Base-by-base conservation (phyloP, 1,140 invertebrate species). In the Polyergus mexicanus region DNA sequence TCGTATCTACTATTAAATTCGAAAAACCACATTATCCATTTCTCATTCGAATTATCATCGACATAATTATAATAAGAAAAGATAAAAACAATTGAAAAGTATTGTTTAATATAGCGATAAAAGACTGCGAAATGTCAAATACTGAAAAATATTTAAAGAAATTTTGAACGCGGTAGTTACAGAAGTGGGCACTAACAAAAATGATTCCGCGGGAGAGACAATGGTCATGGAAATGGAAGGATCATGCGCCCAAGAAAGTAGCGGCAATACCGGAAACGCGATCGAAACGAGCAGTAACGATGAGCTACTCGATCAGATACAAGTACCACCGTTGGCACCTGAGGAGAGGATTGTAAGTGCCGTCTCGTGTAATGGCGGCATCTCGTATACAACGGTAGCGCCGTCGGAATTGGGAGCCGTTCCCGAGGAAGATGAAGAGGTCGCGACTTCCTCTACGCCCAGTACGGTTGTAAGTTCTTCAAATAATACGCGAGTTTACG, bases 361-460 rank as follows among this genome's bases (percentile, higher is more conserved):
- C 3, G 85, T 91, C 7, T 78, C 85, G 54, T 93, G 92, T 47
- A 93, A 92, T 66, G 88, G 85, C 25, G 89, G 90, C 32, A 84
- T 92, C 2, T 84, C 91, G 19, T 92, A 93, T 56, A 86, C 89
- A 0, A 88, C 91, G 1, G 89, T 90, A 8, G 74, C 92, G 5
- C 94, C 92, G 86, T 94, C 89, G 90, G 94, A 88, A 92, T 94
- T 94, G 75, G 96, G 89, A 28, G 96, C 96, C 2, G 97, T 97
- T 66, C 96, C 96, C 6, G 96, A 97, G 90, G 97, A 97, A 91
- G 96, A 97, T 74, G 96, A 96, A 88, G 93, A 95, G 54, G 95
- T 93, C 89, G 95, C 93, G 71, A 95, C 94, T 89, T 97, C 96
- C 8, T 96, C 96, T 86, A 97, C 96, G 47, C 97, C 96, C 19